A percentile compares a stretch with the other conserved stretches of the same genome.
Conservation (phyloP, 2,888 invertebrate genomes). For the Eupeodes latifasciatus region DNA sequence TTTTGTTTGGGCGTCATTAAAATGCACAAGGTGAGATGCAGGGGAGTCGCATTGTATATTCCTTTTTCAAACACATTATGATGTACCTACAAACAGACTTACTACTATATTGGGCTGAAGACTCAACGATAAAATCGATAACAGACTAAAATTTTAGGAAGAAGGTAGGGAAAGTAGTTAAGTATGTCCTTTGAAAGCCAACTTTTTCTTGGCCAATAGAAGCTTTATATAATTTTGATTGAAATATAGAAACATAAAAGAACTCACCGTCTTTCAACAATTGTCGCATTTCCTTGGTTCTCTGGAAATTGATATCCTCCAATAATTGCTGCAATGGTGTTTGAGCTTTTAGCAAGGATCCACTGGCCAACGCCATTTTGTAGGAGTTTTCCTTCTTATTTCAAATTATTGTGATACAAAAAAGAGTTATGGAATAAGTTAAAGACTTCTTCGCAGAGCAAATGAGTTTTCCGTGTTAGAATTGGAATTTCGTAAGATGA, state of each 20-base stretch:
- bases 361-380: conserved; percentile 81
- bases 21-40: conserved; percentile 54
- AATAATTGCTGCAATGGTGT: conserved; percentile 93
- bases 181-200: conserved; percentile 35
- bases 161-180: background rate
- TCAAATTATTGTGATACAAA: conserved; percentile 4
- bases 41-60: background rate
- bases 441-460: background rate
- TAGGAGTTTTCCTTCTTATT: background rate
- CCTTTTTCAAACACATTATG: background rate
- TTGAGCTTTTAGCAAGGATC: conserved; percentile 82
- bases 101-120: background rate
- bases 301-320: conserved; percentile 96
- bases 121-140: conserved; percentile 61
- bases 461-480: background rate
- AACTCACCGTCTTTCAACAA: conserved; percentile 92
- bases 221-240: background rate
- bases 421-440: conserved; percentile 45
- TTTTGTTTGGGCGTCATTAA: conserved; percentile 49
- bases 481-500: conserved; percentile 2
- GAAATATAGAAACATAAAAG: conserved; percentile 13
- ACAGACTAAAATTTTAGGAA: conserved; percentile 33
- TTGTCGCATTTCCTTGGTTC: conserved; percentile 95
- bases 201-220: background rate
- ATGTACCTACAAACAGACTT: conserved; percentile 6